Percentiles rank a stretch among this genome's conserved stretches.
Evolutionary conservation across 2,113 vertebrate species (phyloP).

Genomic region (Engraulis encrasicolus): DNA sequence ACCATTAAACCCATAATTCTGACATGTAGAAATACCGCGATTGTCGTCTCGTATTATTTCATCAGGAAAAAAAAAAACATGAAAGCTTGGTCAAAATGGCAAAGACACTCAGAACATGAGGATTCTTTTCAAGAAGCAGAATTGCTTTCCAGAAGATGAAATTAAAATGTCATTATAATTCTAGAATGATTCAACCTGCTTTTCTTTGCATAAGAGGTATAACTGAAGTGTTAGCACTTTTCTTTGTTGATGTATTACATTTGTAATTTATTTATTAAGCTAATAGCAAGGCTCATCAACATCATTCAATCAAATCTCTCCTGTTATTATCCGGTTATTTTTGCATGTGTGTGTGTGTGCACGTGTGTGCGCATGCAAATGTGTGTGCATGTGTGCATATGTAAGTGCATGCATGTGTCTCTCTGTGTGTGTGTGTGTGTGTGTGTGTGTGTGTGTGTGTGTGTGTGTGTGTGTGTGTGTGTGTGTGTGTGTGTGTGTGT

Average conservation of each 20-base stretch:
- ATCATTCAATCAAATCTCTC: conserved; percentile 52
- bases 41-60: conserved; percentile 70
- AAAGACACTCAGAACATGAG: conserved; percentile 61
- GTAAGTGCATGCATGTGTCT: no score
- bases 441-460: neutral
- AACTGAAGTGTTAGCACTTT: no score
- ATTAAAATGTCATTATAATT: conserved; percentile 64
- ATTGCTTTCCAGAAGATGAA: conserved; percentile 50
- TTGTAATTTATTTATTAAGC: conserved; percentile 72
- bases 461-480: neutral
- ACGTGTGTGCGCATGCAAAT: conserved; percentile 55
- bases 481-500: neutral
- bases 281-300: conserved; percentile 63
- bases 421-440: no score
- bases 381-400: neutral
- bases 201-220: conserved; percentile 64
- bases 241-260: no score
- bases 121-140: conserved; percentile 70
- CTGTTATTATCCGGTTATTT: conserved; percentile 70
- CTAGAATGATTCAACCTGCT: conserved; percentile 49
- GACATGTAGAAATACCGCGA: conserved; percentile 66
- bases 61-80: conserved; percentile 67
- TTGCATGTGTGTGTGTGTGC: conserved; percentile 40
- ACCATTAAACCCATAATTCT: conserved; percentile 73
- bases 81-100: conserved; percentile 65